Base-by-base conservation (phyloP, 2,888 invertebrate species). In the Caenorhabditis virilis region DNA sequence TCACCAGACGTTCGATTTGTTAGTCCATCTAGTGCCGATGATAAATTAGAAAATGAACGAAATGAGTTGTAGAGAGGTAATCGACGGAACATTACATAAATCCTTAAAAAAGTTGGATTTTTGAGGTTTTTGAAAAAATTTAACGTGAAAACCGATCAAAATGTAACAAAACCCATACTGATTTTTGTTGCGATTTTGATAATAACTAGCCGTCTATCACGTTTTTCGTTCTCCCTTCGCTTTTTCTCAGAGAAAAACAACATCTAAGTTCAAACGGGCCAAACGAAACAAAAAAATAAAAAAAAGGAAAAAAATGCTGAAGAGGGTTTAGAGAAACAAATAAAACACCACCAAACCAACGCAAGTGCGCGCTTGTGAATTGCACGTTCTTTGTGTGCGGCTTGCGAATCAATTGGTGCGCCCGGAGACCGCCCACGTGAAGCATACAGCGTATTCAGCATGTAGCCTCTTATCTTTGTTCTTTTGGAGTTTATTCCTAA, bases 381-480 rank as follows among this genome's bases (percentile, higher is more conserved):
- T 56, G 61, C 61, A 22, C 42, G 45, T 42, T 15, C 36, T 16
- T 42, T 2, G 42, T 49, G 55, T 22, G 55, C 51, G 47, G 22
- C 22, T 48, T 57, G 49, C 62, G 38, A 62, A 57, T 62, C 56
- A 57, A 62, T 62, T 54, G 62, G 41, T 52, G 52, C 43, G 56
- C 56, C 45, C 62, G 56, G 30, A n/a, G n/a, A 43, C 56, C 62
- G 62, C 62, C 62, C 46, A 36, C 42, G 13, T n/a, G n/a, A n/a
- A n/a, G n/a, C n/a, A n/a, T n/a, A n/a, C n/a, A n/a, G n/a, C n/a
- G n/a, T n/a, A n/a, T n/a, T n/a, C n/a, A n/a, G n/a, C n/a, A n/a
- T n/a, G n/a, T n/a, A n/a, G n/a, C n/a, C n/a, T n/a, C n/a, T n/a
- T n/a, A n/a, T n/a, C n/a, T n/a, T n/a, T n/a, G n/a, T n/a, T n/a